Evolutionary conservation across 2,888 invertebrate genomes (phyloP), one percentile per base, ranked within the genome.

Genomic region (Aphidius colemani): DNA sequence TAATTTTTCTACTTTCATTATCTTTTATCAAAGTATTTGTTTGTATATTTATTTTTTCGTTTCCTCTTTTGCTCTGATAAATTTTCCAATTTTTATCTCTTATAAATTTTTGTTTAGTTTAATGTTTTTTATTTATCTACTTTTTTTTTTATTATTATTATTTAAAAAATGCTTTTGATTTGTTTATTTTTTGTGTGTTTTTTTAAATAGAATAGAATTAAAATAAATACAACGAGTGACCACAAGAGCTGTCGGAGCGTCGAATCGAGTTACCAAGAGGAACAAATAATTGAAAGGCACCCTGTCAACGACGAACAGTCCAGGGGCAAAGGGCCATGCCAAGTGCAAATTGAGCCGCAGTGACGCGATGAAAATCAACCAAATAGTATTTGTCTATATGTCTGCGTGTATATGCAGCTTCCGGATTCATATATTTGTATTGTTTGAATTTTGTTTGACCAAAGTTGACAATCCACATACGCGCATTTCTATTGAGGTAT

Each of bases 211-310:
- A 30, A 30, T 30, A 30, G 30, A 30, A 30, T 30, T 30, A 30
- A 30, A 30, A 30, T 30, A 30, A 30, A 30, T 30, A 30, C 30
- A 30, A 30, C 30, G 30, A 30, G 30, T 30, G 13, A 48, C 11
- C 46, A n/a, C 49, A 48, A 30, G 30, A 30, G 30, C 30, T 30
- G 30, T 30, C 30, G 30, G 30, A 30, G 30, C 30, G 30, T 30
- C 43, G 6, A 51, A 60, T 72, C 68, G 70, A 70, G 71, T 71
- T 72, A 71, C 72, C 59, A 64, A 57, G 67, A 65, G 70, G 66
- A 64, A 66, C 71, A 72, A 74, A 76, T 77, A 75, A 75, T 75
- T 74, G 75, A 74, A 73, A 74, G 76, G 74, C 71, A 72, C 68
- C 70, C 39, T 58, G 58, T 8, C 41, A n/a, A 50, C 18, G 9